Conservation (phyloP, 2,888 invertebrate genomes). For the Drosophila heteroneura region DNA sequence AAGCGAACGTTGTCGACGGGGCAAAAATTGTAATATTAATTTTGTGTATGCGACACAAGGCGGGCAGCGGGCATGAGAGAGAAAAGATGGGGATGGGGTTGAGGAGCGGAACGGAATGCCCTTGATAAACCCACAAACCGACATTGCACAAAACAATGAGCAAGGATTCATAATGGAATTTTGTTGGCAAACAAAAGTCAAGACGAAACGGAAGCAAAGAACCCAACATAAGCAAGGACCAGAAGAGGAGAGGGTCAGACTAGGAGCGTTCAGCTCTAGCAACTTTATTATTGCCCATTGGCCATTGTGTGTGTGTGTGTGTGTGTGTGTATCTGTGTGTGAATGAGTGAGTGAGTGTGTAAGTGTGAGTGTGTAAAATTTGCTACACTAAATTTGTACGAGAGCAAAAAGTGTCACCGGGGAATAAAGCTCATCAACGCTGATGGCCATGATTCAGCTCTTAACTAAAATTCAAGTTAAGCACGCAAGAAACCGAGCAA, state of each 20-base stretch:
- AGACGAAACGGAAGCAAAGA: slow-evolving; percentile 66
- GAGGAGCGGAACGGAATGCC: slow-evolving; percentile 39
- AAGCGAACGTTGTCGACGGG: slow-evolving; percentile 48
- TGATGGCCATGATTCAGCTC: slow-evolving; percentile 79
- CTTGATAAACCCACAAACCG: slow-evolving; percentile 65
- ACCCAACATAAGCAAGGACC: slow-evolving; percentile 13
- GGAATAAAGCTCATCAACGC: slow-evolving; percentile 80
- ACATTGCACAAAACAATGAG: slow-evolving; percentile 75
- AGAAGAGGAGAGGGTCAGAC: background rate
- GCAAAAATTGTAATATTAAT: slow-evolving; percentile 79
- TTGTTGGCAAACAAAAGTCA: slow-evolving; percentile 67
- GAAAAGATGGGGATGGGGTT: background rate
- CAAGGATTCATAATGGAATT: slow-evolving; percentile 79
- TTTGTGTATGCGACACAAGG: slow-evolving; percentile 60
- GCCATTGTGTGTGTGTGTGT: slow-evolving; percentile 27
- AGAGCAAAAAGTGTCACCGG: slow-evolving; percentile 75
- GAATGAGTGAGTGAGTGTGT: slow-evolving; percentile 8
- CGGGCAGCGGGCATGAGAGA: background rate
- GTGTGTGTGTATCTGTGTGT: slow-evolving; percentile 3
- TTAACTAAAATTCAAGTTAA: slow-evolving; percentile 66
- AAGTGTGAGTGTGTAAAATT: slow-evolving; percentile 58
- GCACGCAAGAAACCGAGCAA: slow-evolving; percentile 25
- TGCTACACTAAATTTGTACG: slow-evolving; percentile 74
- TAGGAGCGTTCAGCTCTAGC: slow-evolving; percentile 25
- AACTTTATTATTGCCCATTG: slow-evolving; percentile 71